These are phyloP conservation scores for Hylaea fasciaria DNA, from an alignment of 2,888 invertebrate species.

Conservation along the genomic window DNA sequence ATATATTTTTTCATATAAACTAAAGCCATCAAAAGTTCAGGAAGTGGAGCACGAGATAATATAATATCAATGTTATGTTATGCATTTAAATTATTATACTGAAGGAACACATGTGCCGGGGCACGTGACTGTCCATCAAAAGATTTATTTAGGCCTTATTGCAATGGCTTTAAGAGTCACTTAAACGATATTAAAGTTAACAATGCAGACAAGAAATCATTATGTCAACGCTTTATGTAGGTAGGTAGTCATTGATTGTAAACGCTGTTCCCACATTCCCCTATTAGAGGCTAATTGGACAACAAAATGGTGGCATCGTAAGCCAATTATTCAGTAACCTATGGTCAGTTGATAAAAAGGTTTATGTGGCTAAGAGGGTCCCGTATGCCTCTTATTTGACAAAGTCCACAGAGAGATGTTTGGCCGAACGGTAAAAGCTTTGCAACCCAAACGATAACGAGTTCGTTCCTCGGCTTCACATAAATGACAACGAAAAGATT, in stretches of 20 bases:
- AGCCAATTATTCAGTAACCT: background rate
- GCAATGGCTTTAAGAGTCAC: constrained; percentile 37
- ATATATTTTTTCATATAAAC: too few relatives aligned
- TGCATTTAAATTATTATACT: constrained; percentile 3
- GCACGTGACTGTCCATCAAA: constrained; percentile 46
- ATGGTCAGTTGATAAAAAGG: too few relatives aligned
- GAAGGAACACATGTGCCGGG: constrained; percentile 38
- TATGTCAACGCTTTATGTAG: constrained; percentile 42
- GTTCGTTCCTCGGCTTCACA: too few relatives aligned
- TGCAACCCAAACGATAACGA: too few relatives aligned
- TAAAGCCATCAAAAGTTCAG: background rate
- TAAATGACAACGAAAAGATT: too few relatives aligned
- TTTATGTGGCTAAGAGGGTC: too few relatives aligned
- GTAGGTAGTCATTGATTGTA: constrained; percentile 48
- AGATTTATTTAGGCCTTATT: constrained; percentile 34
- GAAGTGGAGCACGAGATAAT: constrained; percentile 1
- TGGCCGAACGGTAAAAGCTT: too few relatives aligned
- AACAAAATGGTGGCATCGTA: too few relatives aligned
- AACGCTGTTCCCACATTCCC: constrained; percentile 32
- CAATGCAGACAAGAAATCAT: constrained; percentile 52
- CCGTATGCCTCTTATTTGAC: too few relatives aligned
- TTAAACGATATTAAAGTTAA: constrained; percentile 34
- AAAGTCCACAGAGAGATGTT: too few relatives aligned
- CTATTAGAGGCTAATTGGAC: background rate
- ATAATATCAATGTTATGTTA: constrained; percentile 22